A percentile compares a stretch with the other conserved stretches of the same genome.
These are phyloP conservation scores for Nomada ruficornis DNA, from an alignment of 2,888 invertebrate species.

Conservation along the genomic window DNA sequence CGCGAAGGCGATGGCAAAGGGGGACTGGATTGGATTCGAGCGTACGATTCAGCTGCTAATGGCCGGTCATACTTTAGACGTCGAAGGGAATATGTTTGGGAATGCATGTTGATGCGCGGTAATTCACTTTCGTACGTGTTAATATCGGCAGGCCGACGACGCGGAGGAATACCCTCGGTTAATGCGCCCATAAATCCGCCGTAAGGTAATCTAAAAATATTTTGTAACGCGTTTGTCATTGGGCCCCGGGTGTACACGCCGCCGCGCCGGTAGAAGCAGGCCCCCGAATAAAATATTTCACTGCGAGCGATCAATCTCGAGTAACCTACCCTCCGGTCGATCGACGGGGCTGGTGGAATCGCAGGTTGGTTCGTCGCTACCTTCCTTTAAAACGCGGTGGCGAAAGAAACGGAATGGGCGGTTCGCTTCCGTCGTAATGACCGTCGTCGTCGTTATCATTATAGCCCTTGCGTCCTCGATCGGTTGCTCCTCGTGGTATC, in stretches of 20 bases:
- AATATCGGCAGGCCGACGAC: constrained; percentile 68
- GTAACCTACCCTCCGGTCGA: constrained; percentile 1
- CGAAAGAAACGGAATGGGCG: constrained; percentile 67
- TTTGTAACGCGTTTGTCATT: constrained; percentile 60
- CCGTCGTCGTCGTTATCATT: constrained; percentile 83
- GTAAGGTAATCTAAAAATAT: constrained; percentile 56
- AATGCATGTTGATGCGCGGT: constrained; percentile 70
- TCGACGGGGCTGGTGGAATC: neutral
- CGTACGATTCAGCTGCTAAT: constrained; percentile 68
- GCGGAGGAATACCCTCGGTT: constrained; percentile 57
- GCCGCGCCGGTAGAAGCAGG: neutral
- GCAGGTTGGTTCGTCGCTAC: neutral
- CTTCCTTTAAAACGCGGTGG: constrained; percentile 54
- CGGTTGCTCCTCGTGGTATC: constrained; percentile 66
- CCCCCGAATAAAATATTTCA: constrained; percentile 46
- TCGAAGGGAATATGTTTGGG: constrained; percentile 67
- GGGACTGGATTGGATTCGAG: constrained; percentile 42
- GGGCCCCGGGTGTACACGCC: neutral
- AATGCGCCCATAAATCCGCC: constrained; percentile 64
- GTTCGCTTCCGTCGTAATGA: constrained; percentile 79
- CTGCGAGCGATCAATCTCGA: constrained; percentile 45
- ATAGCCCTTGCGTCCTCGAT: constrained; percentile 76
- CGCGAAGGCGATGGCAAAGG: constrained; percentile 33
- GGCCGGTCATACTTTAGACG: constrained; percentile 65
- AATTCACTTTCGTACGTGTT: constrained; percentile 74